Base-by-base conservation (phyloP, 2,888 invertebrate genomes). In the Dicyrtomina minuta region DNA sequence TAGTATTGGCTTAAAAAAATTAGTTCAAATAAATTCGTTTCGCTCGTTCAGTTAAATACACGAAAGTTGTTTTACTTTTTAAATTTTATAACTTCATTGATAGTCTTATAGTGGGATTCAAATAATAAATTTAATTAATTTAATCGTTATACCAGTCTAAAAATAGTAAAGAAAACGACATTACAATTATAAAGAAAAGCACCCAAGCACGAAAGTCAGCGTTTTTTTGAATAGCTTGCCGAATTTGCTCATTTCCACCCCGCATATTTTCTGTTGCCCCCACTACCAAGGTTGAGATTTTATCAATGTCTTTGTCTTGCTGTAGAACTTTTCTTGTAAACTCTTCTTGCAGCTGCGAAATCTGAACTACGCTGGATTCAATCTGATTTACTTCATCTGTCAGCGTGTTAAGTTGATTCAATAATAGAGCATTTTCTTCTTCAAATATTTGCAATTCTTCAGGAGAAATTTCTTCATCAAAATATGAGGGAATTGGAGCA, bases 61-160 rank as follows among this genome's bases (percentile, higher is more conserved):
- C n/a, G n/a, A n/a, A n/a, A n/a, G n/a, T n/a, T n/a, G n/a, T n/a
- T n/a, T n/a, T n/a, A 43, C 10, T 43, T 12, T 15, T 43, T 43
- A 43, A 10, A 43, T 43, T 43, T 43, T 12, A 15, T 43, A 46
- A 46, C 15, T 17, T 46, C n/a, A 46, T 46, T 46, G 5, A 15
- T 46, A 17, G 46, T 46, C 17, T 17, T 46, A 17, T 43, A 8
- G 43, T 46, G 46, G 17, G 46, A 46, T n/a, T n/a, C 46, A 46
- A 5, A 41, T 41, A 41, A 41, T 12, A 41, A 13, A 12, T 8
- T 41, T 41, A 12, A 12, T n/a, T n/a, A n/a, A n/a, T n/a, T n/a
- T n/a, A n/a, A n/a, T 92, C 92, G 86, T 98, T 98, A 82, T 98
- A 99, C 98, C 98, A 99, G 84, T 99, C 97, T 65, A 99, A 86